Evolutionary conservation across 2,113 vertebrate species (phyloP).

Genomic region (Pimephales promelas): DNA sequence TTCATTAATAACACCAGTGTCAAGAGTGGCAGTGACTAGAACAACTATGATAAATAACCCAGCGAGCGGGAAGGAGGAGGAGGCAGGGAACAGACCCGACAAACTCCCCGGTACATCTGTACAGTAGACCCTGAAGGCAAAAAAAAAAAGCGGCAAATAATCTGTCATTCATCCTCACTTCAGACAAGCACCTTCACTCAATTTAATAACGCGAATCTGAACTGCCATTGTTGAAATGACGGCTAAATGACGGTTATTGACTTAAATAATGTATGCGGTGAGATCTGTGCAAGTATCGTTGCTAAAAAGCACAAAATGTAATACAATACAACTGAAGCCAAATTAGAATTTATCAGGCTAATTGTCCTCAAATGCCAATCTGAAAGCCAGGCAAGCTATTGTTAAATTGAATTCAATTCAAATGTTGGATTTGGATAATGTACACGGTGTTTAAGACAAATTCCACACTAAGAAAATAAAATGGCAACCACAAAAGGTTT

Average conservation of each 20-base stretch:
- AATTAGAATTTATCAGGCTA: neutral
- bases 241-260: slow-evolving; percentile 16
- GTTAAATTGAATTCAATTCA: neutral
- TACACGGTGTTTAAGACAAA: neutral
- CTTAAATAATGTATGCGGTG: neutral
- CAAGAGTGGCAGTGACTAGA: slow-evolving; percentile 49
- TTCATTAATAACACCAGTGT: slow-evolving; percentile 55
- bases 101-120: neutral
- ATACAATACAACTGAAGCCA: neutral
- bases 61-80: neutral
- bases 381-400: neutral
- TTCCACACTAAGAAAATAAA: neutral
- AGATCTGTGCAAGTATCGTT: neutral
- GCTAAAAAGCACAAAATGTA: neutral
- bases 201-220: neutral
- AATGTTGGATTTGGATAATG: neutral
- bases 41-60: slow-evolving; percentile 61
- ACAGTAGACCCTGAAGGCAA: slow-evolving; percentile 30
- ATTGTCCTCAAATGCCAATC: neutral
- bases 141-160: slow-evolving; percentile 4
- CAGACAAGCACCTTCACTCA: slow-evolving; percentile 35
- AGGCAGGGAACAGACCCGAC: neutral
- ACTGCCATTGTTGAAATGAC: neutral
- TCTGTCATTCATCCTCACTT: slow-evolving; percentile 24
- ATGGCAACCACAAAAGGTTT: neutral